A percentile compares a stretch with the other conserved stretches of the same genome.
These are phyloP conservation scores for Pachypanchax playfairii DNA, from an alignment of 2,113 vertebrate genomes.

Conservation along the genomic window DNA sequence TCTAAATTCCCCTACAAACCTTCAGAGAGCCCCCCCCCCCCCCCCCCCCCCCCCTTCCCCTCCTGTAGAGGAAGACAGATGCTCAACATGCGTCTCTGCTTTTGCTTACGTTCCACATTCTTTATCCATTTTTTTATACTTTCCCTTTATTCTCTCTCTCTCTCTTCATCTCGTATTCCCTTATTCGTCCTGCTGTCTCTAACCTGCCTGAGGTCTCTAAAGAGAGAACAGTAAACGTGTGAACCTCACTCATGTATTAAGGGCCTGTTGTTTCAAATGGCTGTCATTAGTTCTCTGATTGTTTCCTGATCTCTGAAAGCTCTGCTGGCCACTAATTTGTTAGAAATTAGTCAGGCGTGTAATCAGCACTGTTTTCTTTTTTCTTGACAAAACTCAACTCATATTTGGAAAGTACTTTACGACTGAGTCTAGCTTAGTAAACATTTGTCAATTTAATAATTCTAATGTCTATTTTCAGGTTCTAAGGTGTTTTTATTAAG, in stretches of 20 bases:
- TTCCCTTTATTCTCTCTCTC: neutral
- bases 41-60: neutral
- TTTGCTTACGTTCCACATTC: conserved; percentile 34
- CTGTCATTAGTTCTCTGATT: neutral
- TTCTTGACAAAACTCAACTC: neutral
- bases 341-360: neutral
- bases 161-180: neutral
- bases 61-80: conserved; percentile 31
- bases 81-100: conserved; percentile 37
- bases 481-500: no score
- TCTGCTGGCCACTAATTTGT: neutral
- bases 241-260: no score
- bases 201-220: no score
- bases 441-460: neutral
- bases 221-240: no score
- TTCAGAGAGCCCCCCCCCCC: neutral
- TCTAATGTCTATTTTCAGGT: no score
- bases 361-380: neutral
- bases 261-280: no score
- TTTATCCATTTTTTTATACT: conserved; percentile 4
- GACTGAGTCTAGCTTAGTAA: neutral
- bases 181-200: neutral
- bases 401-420: neutral
- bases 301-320: neutral
- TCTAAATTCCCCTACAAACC: conserved; percentile 5